phyloP scores from a whole-genome alignment of 2,113 vertebrate species.

The Alligator sinensis region DNA sequence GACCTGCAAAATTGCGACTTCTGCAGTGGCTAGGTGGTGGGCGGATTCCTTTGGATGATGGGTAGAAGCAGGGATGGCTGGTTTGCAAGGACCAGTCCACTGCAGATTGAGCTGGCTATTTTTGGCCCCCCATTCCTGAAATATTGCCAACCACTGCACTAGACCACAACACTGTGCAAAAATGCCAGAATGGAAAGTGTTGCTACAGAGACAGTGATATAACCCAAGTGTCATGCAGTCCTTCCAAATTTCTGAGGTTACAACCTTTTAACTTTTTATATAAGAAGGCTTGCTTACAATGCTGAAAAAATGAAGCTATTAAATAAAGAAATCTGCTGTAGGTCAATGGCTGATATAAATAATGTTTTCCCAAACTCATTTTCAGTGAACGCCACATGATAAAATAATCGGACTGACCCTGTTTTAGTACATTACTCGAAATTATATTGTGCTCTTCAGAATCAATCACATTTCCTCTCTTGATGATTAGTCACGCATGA shows the following conservation, averaged over 20 bases:
- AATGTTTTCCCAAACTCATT: neutral
- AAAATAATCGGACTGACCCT: neutral
- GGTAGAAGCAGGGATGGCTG: too few relatives aligned
- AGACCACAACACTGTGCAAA: accelerated
- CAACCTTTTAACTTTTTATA: neutral
- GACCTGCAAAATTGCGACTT: too few relatives aligned
- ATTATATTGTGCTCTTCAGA: neutral
- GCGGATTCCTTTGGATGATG: too few relatives aligned
- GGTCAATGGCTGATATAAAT: neutral
- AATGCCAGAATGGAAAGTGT: neutral
- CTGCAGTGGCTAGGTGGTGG: too few relatives aligned
- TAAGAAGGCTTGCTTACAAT: neutral
- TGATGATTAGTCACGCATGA: accelerated
- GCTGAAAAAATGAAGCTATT: neutral
- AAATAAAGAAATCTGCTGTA: neutral
- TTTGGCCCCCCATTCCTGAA: too few relatives aligned
- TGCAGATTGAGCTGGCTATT: too few relatives aligned
- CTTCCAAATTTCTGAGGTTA: neutral
- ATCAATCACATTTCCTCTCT: neutral
- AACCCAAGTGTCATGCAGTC: neutral
- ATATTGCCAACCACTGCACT: neutral
- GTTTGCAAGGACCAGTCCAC: too few relatives aligned
- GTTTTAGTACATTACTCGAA: neutral
- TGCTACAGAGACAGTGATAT: accelerated
- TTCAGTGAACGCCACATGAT: neutral